phyloP scores from a whole-genome alignment of 2,113 vertebrate genomes.

The Siniperca knerii region DNA sequence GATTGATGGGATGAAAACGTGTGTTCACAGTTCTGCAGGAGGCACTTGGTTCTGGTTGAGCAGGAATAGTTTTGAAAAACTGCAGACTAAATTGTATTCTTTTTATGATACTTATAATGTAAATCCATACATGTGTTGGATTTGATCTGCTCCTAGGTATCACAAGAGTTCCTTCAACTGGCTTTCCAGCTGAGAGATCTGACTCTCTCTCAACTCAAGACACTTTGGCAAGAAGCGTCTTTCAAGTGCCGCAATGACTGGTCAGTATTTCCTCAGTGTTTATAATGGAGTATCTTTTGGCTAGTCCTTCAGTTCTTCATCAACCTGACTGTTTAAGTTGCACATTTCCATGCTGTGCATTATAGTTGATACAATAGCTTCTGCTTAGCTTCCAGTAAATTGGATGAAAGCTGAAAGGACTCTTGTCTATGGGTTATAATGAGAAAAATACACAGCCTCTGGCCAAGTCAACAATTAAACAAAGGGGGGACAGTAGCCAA shows the following conservation, averaged over 20 bases:
- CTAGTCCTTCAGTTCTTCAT: not conserved
- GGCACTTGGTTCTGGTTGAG: not conserved
- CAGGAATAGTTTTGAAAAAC: not conserved
- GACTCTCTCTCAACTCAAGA: slow-evolving; percentile 76
- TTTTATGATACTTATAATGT: not conserved
- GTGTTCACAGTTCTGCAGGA: slow-evolving; percentile 6
- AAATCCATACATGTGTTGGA: slow-evolving; percentile 10
- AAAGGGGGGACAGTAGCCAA: slow-evolving; percentile 29
- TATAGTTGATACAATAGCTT: not conserved
- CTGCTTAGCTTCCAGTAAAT: slow-evolving; percentile 7
- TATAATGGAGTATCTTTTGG: not conserved
- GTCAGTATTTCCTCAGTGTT: slow-evolving; percentile 75
- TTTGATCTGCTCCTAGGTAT: slow-evolving; percentile 73
- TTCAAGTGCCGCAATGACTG: slow-evolving; percentile 88
- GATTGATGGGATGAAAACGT: slow-evolving; percentile 10
- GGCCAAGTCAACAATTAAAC: slow-evolving; percentile 15
- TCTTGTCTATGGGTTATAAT: slow-evolving; percentile 16
- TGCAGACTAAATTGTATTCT: not conserved
- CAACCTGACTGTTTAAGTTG: not conserved
- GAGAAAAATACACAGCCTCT: slow-evolving; percentile 31
- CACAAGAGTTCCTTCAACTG: slow-evolving; percentile 84
- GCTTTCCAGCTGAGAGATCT: slow-evolving; percentile 86
- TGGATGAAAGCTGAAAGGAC: slow-evolving; percentile 2
- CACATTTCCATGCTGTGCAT: not conserved
- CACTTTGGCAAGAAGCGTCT: slow-evolving; percentile 84